Evolutionary conservation across 64 coral and sea anemone genomes (phyloP).

Genomic region (Actinia equina): DNA sequence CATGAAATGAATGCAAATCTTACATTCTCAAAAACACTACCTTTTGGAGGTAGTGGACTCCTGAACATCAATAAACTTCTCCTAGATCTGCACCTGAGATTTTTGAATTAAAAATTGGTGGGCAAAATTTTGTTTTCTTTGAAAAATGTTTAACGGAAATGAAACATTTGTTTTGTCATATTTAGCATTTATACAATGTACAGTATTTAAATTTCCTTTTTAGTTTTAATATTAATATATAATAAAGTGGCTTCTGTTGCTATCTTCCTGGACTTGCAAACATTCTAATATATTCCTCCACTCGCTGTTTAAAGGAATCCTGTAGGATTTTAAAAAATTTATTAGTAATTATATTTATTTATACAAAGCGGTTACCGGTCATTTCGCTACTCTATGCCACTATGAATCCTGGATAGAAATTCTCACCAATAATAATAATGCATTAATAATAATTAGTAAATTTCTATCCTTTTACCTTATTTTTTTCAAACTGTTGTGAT

Average conservation of each 20-base stretch:
- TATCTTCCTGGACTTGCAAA: slow-evolving; percentile 64
- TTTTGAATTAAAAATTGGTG: too few species aligned
- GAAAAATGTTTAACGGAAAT: neutral
- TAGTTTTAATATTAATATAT: neutral
- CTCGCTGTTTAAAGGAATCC: slow-evolving; percentile 54
- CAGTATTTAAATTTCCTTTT: neutral
- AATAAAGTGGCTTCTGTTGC: neutral
- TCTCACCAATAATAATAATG: too few species aligned
- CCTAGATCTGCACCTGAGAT: too few species aligned
- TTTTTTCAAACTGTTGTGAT: slow-evolving; percentile 79
- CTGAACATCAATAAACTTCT: too few species aligned
- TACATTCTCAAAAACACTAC: too few species aligned
- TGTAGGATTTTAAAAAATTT: neutral
- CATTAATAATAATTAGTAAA: neutral
- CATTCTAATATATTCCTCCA: slow-evolving; percentile 63
- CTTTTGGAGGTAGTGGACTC: too few species aligned
- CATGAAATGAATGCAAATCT: too few species aligned
- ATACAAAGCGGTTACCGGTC: too few species aligned
- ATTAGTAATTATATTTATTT: too few species aligned
- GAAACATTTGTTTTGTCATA: neutral
- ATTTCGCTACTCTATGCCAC: too few species aligned
- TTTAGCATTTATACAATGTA: neutral
- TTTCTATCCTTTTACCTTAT: slow-evolving; percentile 61
- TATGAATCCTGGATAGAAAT: too few species aligned
- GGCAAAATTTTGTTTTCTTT: too few species aligned